Evolutionary conservation across 2,888 invertebrate genomes (phyloP).

Genomic region (Hylaea fasciaria): DNA sequence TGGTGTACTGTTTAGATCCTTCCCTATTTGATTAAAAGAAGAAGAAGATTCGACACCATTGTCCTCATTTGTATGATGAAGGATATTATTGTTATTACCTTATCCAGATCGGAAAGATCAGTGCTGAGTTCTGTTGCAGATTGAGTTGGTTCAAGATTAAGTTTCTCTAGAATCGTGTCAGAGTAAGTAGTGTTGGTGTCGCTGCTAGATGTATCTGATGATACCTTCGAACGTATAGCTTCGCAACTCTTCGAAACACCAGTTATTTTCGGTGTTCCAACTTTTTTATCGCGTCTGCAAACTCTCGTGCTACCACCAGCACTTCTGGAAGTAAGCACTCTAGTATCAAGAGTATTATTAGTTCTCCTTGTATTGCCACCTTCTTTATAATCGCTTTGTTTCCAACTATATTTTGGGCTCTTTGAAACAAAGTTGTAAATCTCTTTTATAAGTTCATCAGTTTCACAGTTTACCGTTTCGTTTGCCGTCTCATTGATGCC

Average conservation of each 20-base stretch:
- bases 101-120: slow-evolving; percentile 45
- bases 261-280: slow-evolving; percentile 65
- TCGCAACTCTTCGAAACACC: slow-evolving; percentile 77
- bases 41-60: too few relatives aligned
- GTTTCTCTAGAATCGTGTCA: slow-evolving; percentile 68
- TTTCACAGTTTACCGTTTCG: slow-evolving; percentile 54
- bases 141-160: slow-evolving; percentile 60
- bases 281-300: slow-evolving; percentile 65
- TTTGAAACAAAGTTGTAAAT: slow-evolving; percentile 74
- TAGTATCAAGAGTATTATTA: slow-evolving; percentile 36
- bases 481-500: slow-evolving; percentile 44
- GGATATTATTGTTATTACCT: slow-evolving; percentile 48
- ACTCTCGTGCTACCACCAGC: slow-evolving; percentile 58
- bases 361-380: slow-evolving; percentile 19
- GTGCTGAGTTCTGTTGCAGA: slow-evolving; percentile 58
- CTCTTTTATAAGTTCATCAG: slow-evolving; percentile 74
- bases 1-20: too few relatives aligned
- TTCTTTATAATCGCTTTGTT: slow-evolving; percentile 30
- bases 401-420: slow-evolving; percentile 51
- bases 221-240: slow-evolving; percentile 63
- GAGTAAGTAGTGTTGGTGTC: slow-evolving; percentile 65
- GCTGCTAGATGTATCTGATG: slow-evolving; percentile 53
- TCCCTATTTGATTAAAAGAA: too few relatives aligned
- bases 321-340: slow-evolving; percentile 59
- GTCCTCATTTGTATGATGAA: too few relatives aligned